Evolutionary conservation across 2,888 invertebrate species (phyloP), one percentile per base, ranked within the genome.

Genomic region (Torymus tubicola): DNA sequence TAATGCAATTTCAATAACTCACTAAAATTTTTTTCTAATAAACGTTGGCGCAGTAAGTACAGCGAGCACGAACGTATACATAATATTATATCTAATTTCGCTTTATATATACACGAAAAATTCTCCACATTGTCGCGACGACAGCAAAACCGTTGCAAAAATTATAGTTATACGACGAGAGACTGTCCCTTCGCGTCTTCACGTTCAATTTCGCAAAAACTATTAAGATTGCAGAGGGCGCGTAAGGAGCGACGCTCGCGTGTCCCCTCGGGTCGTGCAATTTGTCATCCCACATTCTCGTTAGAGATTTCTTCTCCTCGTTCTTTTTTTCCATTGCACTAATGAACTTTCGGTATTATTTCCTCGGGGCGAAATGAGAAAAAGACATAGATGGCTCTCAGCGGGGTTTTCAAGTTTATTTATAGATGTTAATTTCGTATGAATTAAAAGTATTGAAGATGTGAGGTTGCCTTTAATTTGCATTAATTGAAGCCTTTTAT

Each of bases 301-400:
- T 52, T 50, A 42, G 52, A 31, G 42, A 52, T 71, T 69, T 42
- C 50, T 68, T 21, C 3, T 53, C 18, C 4, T 16, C 2, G 2
- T 8, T n/a, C 42, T 18, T 71, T 52, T 65, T 73, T 73, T 57
- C 50, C 65, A 61, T 14, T 65, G 18, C 14, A 16, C n/a, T 73
- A 57, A 73, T 57, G 55, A 73, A 73, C 57, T 73, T 73, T 65
- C 21, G 12, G 5, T 55, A 53, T 72, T 71, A 57, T 58, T 72
- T 61, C 18, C 31, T 58, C 4, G 14, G 16, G 14, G 16, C 55
- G 5, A 55, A 55, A 69, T 18, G 4, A 8, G 3, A 68, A 57
- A 69, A 57, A 50, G 42, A 42, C 42, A 42, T 42, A 8, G 42
- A 63, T 24, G 63, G 61, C 24, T 63, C 13, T 63, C 5, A 11